These are phyloP conservation scores for Lemur catta DNA, from an alignment of 2,797 vertebrate genomes.

Conservation along the genomic window DNA sequence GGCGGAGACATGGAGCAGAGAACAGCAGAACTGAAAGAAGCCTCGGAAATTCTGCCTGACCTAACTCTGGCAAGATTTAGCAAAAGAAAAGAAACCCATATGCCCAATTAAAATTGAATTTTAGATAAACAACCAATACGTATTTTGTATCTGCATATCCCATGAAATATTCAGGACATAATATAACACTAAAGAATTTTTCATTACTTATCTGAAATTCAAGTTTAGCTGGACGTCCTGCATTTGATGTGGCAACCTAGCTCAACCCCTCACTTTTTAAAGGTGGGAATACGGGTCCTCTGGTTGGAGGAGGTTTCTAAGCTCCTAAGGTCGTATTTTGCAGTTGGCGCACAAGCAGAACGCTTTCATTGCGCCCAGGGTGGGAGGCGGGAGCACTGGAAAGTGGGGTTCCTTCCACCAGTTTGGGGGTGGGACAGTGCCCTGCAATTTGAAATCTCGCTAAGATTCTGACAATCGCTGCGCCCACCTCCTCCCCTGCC, in stretches of 20 bases:
- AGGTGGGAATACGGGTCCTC: background rate
- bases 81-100: background rate
- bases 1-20: background rate
- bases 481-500: fast-evolving
- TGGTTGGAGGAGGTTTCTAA: too few relatives aligned
- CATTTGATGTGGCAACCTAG: background rate
- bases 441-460: background rate
- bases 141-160: background rate
- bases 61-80: background rate
- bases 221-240: background rate
- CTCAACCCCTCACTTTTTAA: background rate
- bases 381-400: fast-evolving
- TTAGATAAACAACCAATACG: background rate
- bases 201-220: background rate
- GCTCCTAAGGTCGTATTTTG: background rate
- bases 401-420: background rate
- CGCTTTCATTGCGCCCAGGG: fast-evolving
- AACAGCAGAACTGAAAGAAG: background rate
- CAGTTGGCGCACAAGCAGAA: fast-evolving
- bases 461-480: background rate
- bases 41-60: background rate
- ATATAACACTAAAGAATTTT: background rate
- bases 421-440: background rate
- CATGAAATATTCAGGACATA: background rate
- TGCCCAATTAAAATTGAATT: background rate